Evolutionary conservation across 2,113 vertebrate genomes (phyloP).

Genomic region (Ochotona curzoniae): DNA sequence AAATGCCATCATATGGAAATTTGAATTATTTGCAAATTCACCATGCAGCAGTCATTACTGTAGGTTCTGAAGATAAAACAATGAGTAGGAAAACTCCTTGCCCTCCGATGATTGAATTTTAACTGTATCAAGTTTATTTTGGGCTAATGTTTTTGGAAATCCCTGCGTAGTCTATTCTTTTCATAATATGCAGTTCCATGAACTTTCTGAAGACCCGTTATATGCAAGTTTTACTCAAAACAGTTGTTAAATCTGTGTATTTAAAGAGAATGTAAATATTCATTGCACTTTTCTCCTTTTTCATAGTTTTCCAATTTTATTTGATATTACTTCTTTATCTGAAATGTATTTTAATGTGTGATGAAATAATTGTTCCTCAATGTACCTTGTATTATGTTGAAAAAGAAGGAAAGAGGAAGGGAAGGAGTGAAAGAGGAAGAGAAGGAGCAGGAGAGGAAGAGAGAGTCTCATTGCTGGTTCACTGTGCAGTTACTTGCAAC

Average conservation of each 20-base stretch:
- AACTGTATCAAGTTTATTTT: too few species aligned
- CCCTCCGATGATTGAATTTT: background rate
- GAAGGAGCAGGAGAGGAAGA: too few species aligned
- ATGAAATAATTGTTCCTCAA: background rate
- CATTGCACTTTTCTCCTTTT: background rate
- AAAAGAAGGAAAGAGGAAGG: too few species aligned
- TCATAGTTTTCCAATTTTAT: too few species aligned
- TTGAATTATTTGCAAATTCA: background rate
- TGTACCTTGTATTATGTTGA: background rate
- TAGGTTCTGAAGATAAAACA: background rate
- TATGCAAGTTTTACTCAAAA: background rate
- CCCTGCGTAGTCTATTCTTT: too few species aligned
- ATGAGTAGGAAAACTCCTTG: background rate
- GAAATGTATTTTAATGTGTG: slow-evolving; percentile 28
- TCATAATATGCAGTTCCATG: too few species aligned
- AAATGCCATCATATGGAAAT: background rate
- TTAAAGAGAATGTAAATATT: slow-evolving; percentile 10
- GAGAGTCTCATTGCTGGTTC: too few species aligned
- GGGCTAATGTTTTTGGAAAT: too few species aligned
- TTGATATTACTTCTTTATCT: slow-evolving; percentile 2
- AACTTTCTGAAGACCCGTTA: background rate
- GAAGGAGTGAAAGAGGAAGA: too few species aligned
- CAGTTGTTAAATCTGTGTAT: background rate
- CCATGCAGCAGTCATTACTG: background rate
- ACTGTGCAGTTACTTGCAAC: too few species aligned